A percentile compares a stretch with the other conserved stretches of the same genome.
Evolutionary conservation across 1,140 invertebrate genomes (phyloP).

Genomic region (Psilanteris sp.): DNA sequence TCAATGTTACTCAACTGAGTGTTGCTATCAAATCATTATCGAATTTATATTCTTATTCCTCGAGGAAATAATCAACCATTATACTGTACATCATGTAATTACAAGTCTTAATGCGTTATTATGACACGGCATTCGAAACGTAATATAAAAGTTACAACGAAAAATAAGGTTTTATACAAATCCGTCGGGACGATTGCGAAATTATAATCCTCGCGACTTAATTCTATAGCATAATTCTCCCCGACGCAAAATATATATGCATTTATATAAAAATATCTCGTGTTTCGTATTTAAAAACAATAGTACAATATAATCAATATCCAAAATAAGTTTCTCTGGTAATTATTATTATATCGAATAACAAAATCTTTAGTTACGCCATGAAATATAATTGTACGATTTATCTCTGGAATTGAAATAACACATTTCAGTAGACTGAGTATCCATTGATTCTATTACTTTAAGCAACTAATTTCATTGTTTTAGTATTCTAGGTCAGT

Average conservation of each 20-base stretch:
- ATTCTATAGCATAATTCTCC: conserved; percentile 6
- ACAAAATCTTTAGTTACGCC: conserved; percentile 1
- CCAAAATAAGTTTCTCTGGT: conserved; percentile 13
- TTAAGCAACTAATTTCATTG: too few relatives aligned
- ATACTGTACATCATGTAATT: conserved; percentile 23
- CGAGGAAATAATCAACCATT: conserved; percentile 7
- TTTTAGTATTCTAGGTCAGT: too few relatives aligned
- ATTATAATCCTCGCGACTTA: conserved; percentile 18
- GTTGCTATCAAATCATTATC: too few relatives aligned
- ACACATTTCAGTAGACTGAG: background rate
- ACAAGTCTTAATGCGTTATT: conserved; percentile 10
- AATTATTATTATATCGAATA: background rate
- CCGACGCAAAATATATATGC: conserved; percentile 17
- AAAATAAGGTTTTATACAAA: conserved; percentile 21
- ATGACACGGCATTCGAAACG: conserved; percentile 6
- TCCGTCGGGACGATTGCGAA: conserved; percentile 12
- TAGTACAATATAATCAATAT: conserved; percentile 15
- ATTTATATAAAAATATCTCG: conserved; percentile 37
- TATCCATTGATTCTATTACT: too few relatives aligned
- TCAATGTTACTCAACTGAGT: too few relatives aligned
- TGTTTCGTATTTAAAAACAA: conserved; percentile 17
- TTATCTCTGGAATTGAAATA: background rate
- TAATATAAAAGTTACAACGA: conserved; percentile 3
- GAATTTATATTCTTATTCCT: too few relatives aligned
- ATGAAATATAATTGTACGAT: conserved; percentile 2